Percentiles rank a stretch among this genome's conserved stretches.
Conservation (phyloP, 2,113 vertebrate genomes). For the Entomyzon cyanotis region DNA sequence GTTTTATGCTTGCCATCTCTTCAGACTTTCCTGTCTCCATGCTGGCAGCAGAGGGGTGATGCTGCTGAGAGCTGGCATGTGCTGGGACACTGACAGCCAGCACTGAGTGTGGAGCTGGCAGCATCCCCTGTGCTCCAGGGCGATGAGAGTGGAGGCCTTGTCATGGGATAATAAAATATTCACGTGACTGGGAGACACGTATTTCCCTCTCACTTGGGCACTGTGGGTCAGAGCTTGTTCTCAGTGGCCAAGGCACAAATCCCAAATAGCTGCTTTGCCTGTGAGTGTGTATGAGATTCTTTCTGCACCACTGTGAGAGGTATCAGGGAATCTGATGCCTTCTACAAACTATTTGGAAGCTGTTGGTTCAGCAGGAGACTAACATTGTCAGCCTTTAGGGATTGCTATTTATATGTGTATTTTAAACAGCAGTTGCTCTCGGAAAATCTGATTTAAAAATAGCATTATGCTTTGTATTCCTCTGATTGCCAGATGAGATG, state of each 20-base stretch:
- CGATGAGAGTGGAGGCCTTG: neutral
- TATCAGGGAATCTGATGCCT: neutral
- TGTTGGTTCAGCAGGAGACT: neutral
- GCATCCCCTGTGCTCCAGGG: neutral
- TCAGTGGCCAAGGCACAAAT: neutral
- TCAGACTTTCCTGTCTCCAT: neutral
- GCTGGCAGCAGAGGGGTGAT: neutral
- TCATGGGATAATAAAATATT: neutral
- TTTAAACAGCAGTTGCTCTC: neutral
- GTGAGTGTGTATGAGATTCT: neutral
- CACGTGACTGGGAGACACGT: neutral
- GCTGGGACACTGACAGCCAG: neutral
- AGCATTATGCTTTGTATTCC: neutral
- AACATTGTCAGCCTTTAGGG: neutral
- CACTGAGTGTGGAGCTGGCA: neutral
- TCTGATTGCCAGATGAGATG: neutral
- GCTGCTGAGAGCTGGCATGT: neutral
- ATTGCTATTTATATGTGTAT: neutral
- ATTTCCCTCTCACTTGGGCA: neutral
- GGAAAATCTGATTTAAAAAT: constrained; percentile 13
- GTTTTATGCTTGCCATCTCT: neutral
- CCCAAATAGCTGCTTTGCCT: neutral
- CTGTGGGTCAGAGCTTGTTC: neutral
- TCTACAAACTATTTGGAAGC: neutral
- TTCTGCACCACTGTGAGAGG: neutral